Evolutionary conservation across 2,113 vertebrate species (phyloP), one percentile per base, ranked within the genome.

Genomic region (Hippocampus guttulatus): DNA sequence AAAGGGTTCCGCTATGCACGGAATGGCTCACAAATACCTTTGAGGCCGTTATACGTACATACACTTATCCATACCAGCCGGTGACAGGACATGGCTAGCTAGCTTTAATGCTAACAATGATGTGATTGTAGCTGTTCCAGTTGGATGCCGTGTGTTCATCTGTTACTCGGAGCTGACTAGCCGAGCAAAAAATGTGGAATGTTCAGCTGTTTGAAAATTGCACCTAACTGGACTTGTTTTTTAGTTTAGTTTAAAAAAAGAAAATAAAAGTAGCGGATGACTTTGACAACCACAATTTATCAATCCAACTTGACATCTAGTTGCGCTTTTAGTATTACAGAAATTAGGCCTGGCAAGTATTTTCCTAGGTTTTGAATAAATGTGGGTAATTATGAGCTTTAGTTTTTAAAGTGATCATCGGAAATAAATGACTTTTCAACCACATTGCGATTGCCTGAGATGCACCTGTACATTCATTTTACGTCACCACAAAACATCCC

Each of bases 1-100:
- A 89, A 88, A 88, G 81, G 82, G 67, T 79, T 69, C 69, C 78
- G 80, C 78, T 89, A 83, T 87, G 72, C 81, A 81, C 18, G 76
- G 61, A 82, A 86, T 69, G 83, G 61, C 70, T 64, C 70, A 54
- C 61, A 84, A 78, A 86, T 82, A 86, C 84, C 85, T 87, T 79
- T 12, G 71, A 72, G 68, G 30, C 25, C 1, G 16, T 41, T 67
- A 61, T 30, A 54, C 47, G 8, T 69, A 66, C 49, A 33, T 33
- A 57, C 23, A 73, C 30, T 30, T 70, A 63, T 54, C 47, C 67
- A 64, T 68, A 62, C 30, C 0, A 78, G 64, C 33, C 20, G 60
- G 41, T 27, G 5, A 18, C 8, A 18, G 18, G 14, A 21, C 3
- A 20, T 40, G 61, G 63, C 12, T 25, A 16, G 40, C 40, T 33